Conservation (phyloP, 2,113 vertebrate species). For the Cyrtonyx montezumae region DNA sequence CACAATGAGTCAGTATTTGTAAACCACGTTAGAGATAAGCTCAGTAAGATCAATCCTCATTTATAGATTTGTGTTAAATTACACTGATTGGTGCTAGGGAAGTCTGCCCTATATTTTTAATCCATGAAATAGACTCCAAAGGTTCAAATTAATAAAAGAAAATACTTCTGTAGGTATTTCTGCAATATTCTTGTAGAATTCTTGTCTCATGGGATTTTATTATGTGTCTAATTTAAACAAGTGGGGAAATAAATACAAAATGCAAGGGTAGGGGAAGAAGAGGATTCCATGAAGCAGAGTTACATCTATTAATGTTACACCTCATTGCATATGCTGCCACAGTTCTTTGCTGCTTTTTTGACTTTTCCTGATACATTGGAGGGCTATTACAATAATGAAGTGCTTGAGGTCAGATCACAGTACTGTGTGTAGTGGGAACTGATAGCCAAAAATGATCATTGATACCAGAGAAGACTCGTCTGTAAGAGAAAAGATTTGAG, state of each 20-base stretch:
- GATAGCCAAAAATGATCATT: not conserved
- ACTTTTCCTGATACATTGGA: not conserved
- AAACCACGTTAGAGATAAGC: constrained; percentile 27
- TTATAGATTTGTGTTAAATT: constrained; percentile 46
- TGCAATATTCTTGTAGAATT: not conserved
- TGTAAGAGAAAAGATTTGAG: not conserved
- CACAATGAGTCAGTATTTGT: not conserved
- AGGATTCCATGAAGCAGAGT: not conserved
- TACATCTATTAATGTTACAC: not conserved
- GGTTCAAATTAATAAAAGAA: not conserved
- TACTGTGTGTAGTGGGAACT: not conserved
- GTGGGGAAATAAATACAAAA: not conserved
- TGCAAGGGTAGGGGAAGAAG: not conserved
- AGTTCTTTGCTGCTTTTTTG: not conserved
- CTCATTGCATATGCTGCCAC: not conserved
- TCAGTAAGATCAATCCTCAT: constrained; percentile 34
- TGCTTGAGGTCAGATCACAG: not conserved
- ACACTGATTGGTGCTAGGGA: not conserved
- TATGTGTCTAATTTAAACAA: constrained; percentile 12
- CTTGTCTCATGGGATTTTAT: not conserved
- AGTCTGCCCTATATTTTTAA: not conserved
- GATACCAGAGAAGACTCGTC: not conserved
- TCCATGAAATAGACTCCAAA: not conserved
- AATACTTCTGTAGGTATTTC: constrained; percentile 1
- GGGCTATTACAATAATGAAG: not conserved